Evolutionary conservation across 2,888 invertebrate species (phyloP), one percentile per base, ranked within the genome.

Genomic region (Xanthia togata): DNA sequence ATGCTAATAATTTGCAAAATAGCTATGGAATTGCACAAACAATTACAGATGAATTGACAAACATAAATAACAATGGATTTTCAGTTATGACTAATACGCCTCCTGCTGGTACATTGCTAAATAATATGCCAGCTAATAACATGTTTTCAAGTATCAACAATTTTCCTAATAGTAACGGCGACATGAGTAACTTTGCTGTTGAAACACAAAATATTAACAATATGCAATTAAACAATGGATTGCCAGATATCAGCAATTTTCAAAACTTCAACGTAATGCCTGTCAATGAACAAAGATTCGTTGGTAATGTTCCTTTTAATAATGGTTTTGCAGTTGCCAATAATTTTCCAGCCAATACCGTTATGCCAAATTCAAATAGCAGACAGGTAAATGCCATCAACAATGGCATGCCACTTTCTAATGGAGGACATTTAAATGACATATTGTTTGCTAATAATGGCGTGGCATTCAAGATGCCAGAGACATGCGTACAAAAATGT

Each of bases 241-340:
- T 81, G 11, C 44, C 71, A 20, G 69, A 57, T 31, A 4, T 26
- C 6, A 41, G 17, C 1, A 70, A 79, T 26, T 62, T 76, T 17
- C 65, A 73, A 68, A 73, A 41, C 2, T 82, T 77, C 57, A 81
- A 85, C 59, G n/a, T 81, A 8, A 50, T 81, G 35, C 60, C 64
- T 31, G 12, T 23, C 0, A 76, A 62, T 60, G 62, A 63, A 62
- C 67, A 44, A 35, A 55, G 76, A 70, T 79, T 73, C 70, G 59
- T 64, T n/a, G 76, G 44, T 73, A 79, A 64, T 60, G 6, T 53
- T 14, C 65, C 65, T 11, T 31, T 73, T n/a, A 73, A 72, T 57
- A 70, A 65, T 59, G 70, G 31, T 23, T 74, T 68, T 70, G 63
- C 75, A 65, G 71, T 71, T 70, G 17, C 59, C 68, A 81, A 69